Base-by-base conservation (phyloP, 1,140 invertebrate species). In the Cylas formicarius region DNA sequence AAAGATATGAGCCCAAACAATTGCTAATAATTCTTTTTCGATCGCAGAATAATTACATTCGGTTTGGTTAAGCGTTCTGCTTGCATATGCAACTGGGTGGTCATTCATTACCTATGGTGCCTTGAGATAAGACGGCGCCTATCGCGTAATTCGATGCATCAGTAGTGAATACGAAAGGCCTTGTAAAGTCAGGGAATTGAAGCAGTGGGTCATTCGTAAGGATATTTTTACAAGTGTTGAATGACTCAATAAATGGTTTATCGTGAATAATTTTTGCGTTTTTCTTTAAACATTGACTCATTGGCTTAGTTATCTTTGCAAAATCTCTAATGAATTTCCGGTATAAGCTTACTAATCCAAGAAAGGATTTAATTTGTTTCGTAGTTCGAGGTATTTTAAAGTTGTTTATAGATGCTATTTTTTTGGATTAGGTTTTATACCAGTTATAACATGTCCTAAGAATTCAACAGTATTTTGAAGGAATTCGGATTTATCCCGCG, bases 1-100 rank as follows among this genome's bases (percentile, higher is more conserved):
- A 62, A 6, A 76, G 48, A 51, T 68, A n/a, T n/a, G n/a, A n/a
- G n/a, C n/a, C 55, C 52, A 61, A 2, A 71, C 45, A n/a, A 72
- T 46, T 2, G 68, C 68, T 18, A 71, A 46, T 26, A 56, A 55
- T 63, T 72, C 68, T 38, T 60, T n/a, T 53, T 61, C 58, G 0
- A 52, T 60, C 0, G 52, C 56, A 1, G 32, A 35, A 29, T 60
- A 60, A 38, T 55, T 60, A 38, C 11, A 40, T 29, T 58, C 53
- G 4, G 54, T 44, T 8, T 27, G 16, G 28, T 51, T 58, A 21
- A 59, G 26, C 3, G 50, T 29, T 45, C 51, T 29, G 4, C 44
- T 49, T 1, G 44, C 34, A 29, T 55, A 62, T 3, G 46, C 50
- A 20, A 60, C 52, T 8, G 55, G 58, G 26, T 20, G 41, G 11